A percentile compares a stretch with the other conserved stretches of the same genome.
Evolutionary conservation across 1,140 invertebrate genomes (phyloP).

Genomic region (Coelopa frigida): DNA sequence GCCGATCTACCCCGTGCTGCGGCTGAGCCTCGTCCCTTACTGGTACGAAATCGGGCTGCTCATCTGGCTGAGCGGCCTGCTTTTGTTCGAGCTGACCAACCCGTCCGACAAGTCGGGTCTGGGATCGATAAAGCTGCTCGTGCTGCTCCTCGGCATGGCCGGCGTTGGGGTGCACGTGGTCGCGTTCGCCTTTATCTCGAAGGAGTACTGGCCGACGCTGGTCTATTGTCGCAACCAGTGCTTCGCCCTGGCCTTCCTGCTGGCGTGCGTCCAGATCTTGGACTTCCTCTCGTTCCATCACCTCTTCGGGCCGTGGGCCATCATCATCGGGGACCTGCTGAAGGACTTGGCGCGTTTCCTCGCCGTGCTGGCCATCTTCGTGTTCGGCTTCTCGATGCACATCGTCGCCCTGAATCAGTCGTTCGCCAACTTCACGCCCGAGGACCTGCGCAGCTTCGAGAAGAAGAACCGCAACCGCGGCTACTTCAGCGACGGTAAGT

Average conservation of each 20-base stretch:
- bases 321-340: slow-evolving; percentile 83
- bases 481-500: slow-evolving; percentile 71
- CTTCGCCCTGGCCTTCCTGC: slow-evolving; percentile 86
- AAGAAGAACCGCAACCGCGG: slow-evolving; percentile 44
- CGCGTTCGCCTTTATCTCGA: slow-evolving; percentile 62
- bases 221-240: slow-evolving; percentile 94
- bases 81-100: slow-evolving; percentile 94
- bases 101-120: slow-evolving; percentile 91
- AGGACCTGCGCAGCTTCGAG: slow-evolving; percentile 51
- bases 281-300: slow-evolving; percentile 98
- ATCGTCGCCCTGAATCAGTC: slow-evolving; percentile 94
- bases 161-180: slow-evolving; percentile 86
- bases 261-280: slow-evolving; percentile 94
- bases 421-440: slow-evolving; percentile 57
- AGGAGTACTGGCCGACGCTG: slow-evolving; percentile 68
- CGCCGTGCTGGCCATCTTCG: slow-evolving; percentile 94
- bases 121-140: slow-evolving; percentile 87
- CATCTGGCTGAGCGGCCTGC: slow-evolving; percentile 89
- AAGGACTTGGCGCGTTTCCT: slow-evolving; percentile 92
- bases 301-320: slow-evolving; percentile 96
- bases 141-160: slow-evolving; percentile 85
- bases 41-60: slow-evolving; percentile 96
- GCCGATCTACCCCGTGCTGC: slow-evolving; percentile 75
- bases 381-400: slow-evolving; percentile 97
- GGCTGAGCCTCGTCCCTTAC: slow-evolving; percentile 65